Base-by-base conservation (phyloP, 2,113 vertebrate species). In the Oreotragus oreotragus region DNA sequence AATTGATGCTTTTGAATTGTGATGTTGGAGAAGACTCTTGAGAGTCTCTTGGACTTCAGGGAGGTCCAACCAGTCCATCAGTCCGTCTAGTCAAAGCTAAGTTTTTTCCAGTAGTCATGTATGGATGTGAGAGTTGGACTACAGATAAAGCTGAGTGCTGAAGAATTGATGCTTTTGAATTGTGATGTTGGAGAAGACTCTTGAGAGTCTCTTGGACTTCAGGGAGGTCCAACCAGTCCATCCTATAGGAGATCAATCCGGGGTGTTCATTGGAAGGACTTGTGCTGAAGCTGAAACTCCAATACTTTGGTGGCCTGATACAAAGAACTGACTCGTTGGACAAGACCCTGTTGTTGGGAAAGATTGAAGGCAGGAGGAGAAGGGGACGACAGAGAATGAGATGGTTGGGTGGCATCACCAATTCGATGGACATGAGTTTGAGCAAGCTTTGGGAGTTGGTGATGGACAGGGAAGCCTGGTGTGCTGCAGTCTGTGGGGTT, bases 91-190 rank as follows among this genome's bases (percentile, higher is more conserved):
- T 70, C n/a, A 36, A 70, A 36, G 64, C 64, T 70, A 23, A 11
- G 17, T n/a, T 70, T 70, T 36, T 70, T 70, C 64, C n/a, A 70
- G 17, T 21, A 36, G 33, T 70, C 64, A 70, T 36, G 17, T 70
- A 70, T 36, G 64, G 17, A 36, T 70, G 4, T 70, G 16, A 70
- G 2, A 70, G 64, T 2, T 70, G 33, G n/a, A 36, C 64, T 70
- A 36, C 19, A 36, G 36, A 70, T n/a, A 36, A 70, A 21, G 17
- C n/a, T 70, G 64, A 70, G 9, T 1, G 0, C n/a, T 0, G 2
- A 36, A 70, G 64, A 21, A 36, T 36, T 70, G 9, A 36, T 36
- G 16, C 64, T 36, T 23, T 70, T 36, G 64, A 21, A 70, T 8
- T 70, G 64, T 36, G 64, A 10, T 36, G 64, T 70, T 70, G 66